Conservation (phyloP, 1,140 invertebrate species). For the Harpegnathos saltator region DNA sequence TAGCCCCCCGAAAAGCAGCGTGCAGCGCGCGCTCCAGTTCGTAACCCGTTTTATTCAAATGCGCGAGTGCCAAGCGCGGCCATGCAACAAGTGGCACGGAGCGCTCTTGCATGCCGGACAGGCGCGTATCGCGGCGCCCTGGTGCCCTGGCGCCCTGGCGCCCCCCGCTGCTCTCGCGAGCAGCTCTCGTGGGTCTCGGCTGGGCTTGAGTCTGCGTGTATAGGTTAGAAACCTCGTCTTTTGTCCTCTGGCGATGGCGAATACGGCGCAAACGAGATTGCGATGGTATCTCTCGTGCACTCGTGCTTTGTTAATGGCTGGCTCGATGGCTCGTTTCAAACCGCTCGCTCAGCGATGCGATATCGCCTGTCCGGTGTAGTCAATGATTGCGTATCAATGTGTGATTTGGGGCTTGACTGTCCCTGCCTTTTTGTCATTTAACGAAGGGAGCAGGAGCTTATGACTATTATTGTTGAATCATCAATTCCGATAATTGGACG, state of each 20-base stretch:
- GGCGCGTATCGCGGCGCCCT: constrained; percentile 54
- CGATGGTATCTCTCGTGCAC: not conserved
- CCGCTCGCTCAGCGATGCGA: not conserved
- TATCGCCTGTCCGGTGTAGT: not conserved
- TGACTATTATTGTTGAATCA: not conserved
- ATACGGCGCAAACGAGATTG: not conserved
- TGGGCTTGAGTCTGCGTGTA: too few relatives aligned
- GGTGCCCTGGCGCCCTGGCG: constrained; percentile 13
- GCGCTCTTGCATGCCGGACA: constrained; percentile 73
- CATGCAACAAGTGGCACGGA: constrained; percentile 78
- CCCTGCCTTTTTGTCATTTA: too few relatives aligned
- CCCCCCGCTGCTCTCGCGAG: too few relatives aligned
- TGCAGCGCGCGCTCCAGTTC: constrained; percentile 29
- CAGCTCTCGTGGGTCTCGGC: not conserved
- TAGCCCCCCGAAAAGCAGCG: constrained; percentile 26
- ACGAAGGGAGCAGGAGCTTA: too few relatives aligned
- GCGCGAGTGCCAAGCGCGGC: constrained; percentile 65
- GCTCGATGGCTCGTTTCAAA: not conserved
- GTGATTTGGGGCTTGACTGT: too few relatives aligned
- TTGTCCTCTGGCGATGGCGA: too few relatives aligned
- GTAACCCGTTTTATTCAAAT: constrained; percentile 63
- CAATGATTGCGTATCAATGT: not conserved
- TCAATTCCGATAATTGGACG: too few relatives aligned
- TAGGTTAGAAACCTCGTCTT: too few relatives aligned
- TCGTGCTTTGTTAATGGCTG: not conserved